Evolutionary conservation across 2,113 vertebrate genomes (phyloP).

Genomic region (Pelusios castaneus): DNA sequence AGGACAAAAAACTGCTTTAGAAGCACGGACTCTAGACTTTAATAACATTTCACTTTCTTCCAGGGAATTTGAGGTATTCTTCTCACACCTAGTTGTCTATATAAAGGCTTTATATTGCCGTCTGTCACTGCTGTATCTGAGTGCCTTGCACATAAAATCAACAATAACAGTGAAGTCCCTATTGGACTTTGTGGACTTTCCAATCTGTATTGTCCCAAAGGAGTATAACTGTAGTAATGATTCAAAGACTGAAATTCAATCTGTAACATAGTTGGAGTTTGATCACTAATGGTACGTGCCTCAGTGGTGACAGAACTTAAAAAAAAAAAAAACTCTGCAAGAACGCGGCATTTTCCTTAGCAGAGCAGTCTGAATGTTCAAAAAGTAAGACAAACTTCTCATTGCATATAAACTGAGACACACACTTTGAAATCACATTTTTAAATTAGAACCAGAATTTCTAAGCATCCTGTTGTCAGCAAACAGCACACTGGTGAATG

Average conservation of each 20-base stretch:
- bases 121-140: accelerated
- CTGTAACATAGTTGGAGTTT: not conserved
- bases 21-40: not conserved
- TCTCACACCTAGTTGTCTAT: not conserved
- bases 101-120: accelerated
- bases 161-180: accelerated
- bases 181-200: accelerated
- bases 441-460: not conserved
- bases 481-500: not conserved
- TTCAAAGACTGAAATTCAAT: not conserved
- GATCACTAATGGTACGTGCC: not conserved
- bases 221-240: not conserved
- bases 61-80: not conserved
- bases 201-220: not conserved
- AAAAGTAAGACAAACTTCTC: not conserved
- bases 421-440: not conserved
- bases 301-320: not conserved
- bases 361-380: not conserved
- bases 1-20: not conserved
- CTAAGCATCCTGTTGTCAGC: not conserved
- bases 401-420: not conserved
- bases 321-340: not conserved
- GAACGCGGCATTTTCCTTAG: not conserved
- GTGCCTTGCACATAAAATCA: accelerated
- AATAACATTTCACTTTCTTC: not conserved